Evolutionary conservation across 2,113 vertebrate species (phyloP).

Genomic region (Colinus virginianus): DNA sequence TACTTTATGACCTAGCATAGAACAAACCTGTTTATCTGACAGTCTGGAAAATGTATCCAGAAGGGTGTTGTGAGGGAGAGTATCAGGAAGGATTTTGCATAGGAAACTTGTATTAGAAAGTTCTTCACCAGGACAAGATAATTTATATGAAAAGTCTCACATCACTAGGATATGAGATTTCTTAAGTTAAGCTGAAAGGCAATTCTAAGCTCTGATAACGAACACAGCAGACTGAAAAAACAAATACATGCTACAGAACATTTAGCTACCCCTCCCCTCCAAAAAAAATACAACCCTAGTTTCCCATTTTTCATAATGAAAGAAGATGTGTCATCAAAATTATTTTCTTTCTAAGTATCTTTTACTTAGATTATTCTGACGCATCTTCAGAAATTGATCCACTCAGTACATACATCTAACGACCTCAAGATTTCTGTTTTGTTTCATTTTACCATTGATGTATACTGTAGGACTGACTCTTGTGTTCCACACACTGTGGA

Average conservation of each 20-base stretch:
- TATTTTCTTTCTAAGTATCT: background rate
- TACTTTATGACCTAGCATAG: background rate
- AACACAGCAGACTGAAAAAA: background rate
- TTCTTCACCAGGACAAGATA: background rate
- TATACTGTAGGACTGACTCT: background rate
- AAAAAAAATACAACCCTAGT: too few relatives aligned
- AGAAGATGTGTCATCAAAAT: background rate
- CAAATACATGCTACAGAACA: too few relatives aligned
- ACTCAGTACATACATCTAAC: background rate
- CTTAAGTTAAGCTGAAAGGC: background rate
- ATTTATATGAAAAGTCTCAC: background rate
- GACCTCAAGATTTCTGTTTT: background rate
- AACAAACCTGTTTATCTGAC: background rate
- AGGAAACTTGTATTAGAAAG: background rate
- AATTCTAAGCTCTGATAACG: background rate
- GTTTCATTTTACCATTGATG: background rate
- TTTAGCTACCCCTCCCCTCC: too few relatives aligned
- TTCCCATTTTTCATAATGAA: background rate
- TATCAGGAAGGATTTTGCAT: background rate
- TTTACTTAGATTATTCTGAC: background rate
- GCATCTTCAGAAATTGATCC: background rate
- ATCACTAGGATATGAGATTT: background rate
- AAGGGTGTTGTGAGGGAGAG: background rate
- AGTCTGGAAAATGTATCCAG: background rate
- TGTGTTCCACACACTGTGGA: background rate